Conservation (phyloP, 64 coral and sea anemone species). For the Montipora capricornis region DNA sequence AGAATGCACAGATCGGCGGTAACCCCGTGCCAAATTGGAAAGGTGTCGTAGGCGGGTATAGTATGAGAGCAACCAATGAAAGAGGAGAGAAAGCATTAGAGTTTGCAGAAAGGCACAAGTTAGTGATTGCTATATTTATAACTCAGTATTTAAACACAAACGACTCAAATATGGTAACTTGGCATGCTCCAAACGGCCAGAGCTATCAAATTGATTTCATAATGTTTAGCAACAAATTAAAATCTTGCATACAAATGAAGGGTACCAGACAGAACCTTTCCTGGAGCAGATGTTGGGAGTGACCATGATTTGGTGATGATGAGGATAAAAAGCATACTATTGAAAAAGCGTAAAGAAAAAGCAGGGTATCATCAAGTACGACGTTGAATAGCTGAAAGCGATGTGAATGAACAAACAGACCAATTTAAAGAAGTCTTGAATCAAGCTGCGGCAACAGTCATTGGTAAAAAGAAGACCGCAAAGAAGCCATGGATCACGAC, state of each 20-base stretch:
- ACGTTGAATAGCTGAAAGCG: conserved; percentile 10
- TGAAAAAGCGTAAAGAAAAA: conserved; percentile 1
- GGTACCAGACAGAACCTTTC: background rate
- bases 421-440: background rate
- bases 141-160: conserved; percentile 22
- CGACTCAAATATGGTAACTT: conserved; percentile 15
- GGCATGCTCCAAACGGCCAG: conserved; percentile 14
- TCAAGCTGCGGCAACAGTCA: background rate
- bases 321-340: background rate
- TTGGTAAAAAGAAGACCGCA: conserved; percentile 12
- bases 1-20: background rate
- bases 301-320: conserved; percentile 15
- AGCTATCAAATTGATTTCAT: conserved; percentile 28
- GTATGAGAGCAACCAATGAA: background rate
- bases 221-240: background rate
- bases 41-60: background rate
- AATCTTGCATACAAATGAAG: background rate
- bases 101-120: conserved; percentile 12
- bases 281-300: background rate
- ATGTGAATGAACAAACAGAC: background rate
- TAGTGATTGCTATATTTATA: background rate
- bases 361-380: background rate
- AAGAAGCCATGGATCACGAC: conserved; percentile 26
- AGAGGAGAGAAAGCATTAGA: background rate
- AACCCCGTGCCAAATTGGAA: background rate